Base-by-base conservation (phyloP, 2,113 vertebrate genomes). In the Brachionichthys hirsutus region DNA sequence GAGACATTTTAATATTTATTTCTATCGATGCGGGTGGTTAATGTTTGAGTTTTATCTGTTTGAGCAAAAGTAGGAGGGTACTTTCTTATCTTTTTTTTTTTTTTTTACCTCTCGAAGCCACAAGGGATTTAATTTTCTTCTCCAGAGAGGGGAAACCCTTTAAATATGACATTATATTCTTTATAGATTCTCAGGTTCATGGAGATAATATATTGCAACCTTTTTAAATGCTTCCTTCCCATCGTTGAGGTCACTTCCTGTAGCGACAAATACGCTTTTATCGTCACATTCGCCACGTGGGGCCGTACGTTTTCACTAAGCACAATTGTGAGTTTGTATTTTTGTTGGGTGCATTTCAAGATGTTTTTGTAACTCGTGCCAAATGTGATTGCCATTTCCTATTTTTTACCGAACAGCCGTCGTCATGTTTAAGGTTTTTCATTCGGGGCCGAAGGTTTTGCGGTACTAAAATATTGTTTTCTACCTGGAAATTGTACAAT, bases 141-240 rank as follows among this genome's bases (percentile, higher is more conserved):
- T 74, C 63, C 50, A 24, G 18, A 44, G 78, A 45, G 30, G 24
- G 1, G 2, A 75, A 60, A 67, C 67, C 5, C 66, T 53, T 57
- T 43, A 59, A 24, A 9, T 63, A 54, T 18, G 60, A 54, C 55
- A 69, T 55, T 64, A 30, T 71, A 74, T 47, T 73, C 62, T 12
- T 67, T 50, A 70, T 82, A 77, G 61, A 80, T 70, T 84, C 87
- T 89, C 87, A 89, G 87, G 87, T 88, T 83, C 62, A 81, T 59
- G 58, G 59, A 71, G 65, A 84, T 79, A 51, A 70, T 78, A 80
- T 75, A 82, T 75, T 59, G 51, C 65, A 73, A 74, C 48, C 19
- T 42, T 81, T 82, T 72, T 55, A 68, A 79, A 77, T 66, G 73
- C 67, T 79, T 87, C 70, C 72, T 63, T 20, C 62, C 64, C 68